Evolutionary conservation across 2,797 vertebrate species (phyloP).

Genomic region (Gymnodraco acuticeps): DNA sequence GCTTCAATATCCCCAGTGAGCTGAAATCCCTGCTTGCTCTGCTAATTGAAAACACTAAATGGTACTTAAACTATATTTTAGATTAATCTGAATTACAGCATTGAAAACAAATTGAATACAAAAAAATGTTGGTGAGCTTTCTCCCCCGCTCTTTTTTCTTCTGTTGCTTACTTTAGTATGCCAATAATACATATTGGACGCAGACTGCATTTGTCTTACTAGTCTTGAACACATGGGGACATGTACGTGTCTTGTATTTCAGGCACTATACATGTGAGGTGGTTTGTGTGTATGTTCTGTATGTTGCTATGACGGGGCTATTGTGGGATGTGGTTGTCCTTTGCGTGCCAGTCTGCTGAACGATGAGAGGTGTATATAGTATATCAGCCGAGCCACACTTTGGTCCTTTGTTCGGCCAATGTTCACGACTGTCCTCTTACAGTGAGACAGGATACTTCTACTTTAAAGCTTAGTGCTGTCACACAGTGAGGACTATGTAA

Average conservation of each 20-base stretch:
- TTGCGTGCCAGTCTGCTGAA: conserved; percentile 46
- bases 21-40: conserved; percentile 29
- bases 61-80: conserved; percentile 28
- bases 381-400: conserved; percentile 49
- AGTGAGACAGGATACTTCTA: conserved; percentile 27
- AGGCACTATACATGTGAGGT: conserved; percentile 5
- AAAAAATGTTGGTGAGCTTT: not conserved
- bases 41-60: conserved; percentile 55
- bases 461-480: not conserved
- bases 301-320: conserved; percentile 37
- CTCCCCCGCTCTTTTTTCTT: not conserved
- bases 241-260: conserved; percentile 32
- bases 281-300: conserved; percentile 28
- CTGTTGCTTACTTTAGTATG: not conserved
- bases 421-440: conserved; percentile 58
- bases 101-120: conserved; percentile 10
- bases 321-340: conserved; percentile 51
- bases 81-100: conserved; percentile 15
- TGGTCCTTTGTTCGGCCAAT: conserved; percentile 65
- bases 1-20: conserved; percentile 54
- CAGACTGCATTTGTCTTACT: not conserved
- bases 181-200: not conserved
- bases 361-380: conserved; percentile 60
- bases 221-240: not conserved
- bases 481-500: conserved; percentile 15